Evolutionary conservation across 2,888 invertebrate species (phyloP), one percentile per base, ranked within the genome.

Genomic region (Alviniconcha strummeri): DNA sequence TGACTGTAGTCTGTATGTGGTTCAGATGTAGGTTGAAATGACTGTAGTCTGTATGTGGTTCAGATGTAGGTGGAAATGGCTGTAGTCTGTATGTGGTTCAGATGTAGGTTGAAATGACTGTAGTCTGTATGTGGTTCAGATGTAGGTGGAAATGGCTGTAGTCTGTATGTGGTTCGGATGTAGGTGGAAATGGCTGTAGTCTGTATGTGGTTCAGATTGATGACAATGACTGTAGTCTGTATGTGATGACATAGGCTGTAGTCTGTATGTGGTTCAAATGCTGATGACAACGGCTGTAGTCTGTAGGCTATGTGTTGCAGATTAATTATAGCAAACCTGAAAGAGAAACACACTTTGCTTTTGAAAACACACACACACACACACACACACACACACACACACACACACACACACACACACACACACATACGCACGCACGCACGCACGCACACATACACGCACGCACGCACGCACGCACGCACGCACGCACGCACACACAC

Each of bases 401-500:
- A 9, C 36, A 36, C 36, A 7, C 15, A 15, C 55, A 17, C 75
- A 55, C 75, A 55, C 36, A 55, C 55, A 75, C 55, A 55, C 54
- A 55, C 15, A 75, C 55, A 75, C 75, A 75, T 55, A 75, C 15
- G 17, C 54, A 75, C 36, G 11, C 2, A 54, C 52, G 54, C 55
- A 4, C 17, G 55, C 55, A 75, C 75, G 15, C 75, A 55, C 75
- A 75, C 75, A 75, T 9, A 75, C 75, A 75, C 75, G 55, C 75
- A 75, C n/a, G 55, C 55, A 75, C 17, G 17, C 7, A 55, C 4
- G 15, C 75, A 72, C 36, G 36, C 52, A 72, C 36, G 4, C 72
- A 6, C 6, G 1, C 72, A 72, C 36, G 9, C 36, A 72, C 72
- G 9, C 72, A 72, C 72, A 36, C 72, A 72, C 72, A 36, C 74